Conservation (phyloP, 2,113 vertebrate species). For the Todiramphus chloris region DNA sequence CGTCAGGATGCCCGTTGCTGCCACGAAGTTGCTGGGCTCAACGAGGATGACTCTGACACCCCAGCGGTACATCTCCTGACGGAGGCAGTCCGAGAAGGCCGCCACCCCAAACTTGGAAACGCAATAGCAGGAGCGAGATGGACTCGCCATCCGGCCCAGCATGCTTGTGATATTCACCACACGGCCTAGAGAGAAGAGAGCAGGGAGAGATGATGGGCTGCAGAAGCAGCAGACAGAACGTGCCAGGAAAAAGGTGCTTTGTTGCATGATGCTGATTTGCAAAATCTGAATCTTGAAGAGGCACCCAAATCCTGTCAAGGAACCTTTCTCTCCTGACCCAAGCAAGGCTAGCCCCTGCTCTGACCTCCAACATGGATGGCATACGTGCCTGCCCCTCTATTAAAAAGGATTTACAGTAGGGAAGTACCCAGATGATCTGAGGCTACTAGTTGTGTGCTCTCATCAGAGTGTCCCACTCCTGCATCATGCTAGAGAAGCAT, state of each 20-base stretch:
- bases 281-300: not conserved
- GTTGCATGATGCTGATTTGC: not conserved
- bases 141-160: conserved; percentile 79
- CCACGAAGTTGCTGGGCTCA: conserved; percentile 85
- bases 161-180: conserved; percentile 87
- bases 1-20: conserved; percentile 81
- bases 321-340: not conserved
- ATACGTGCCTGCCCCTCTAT: not conserved
- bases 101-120: conserved; percentile 87
- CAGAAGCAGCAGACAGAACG: not conserved
- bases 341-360: not conserved
- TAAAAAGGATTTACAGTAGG: not conserved
- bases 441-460: not conserved
- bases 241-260: not conserved
- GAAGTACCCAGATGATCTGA: not conserved
- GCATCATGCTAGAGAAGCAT: not conserved
- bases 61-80: conserved; percentile 89
- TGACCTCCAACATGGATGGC: not conserved
- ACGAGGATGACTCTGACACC: conserved; percentile 81
- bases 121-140: conserved; percentile 82
- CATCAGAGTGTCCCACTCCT: not conserved
- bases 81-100: conserved; percentile 86
- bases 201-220: not conserved
- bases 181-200: conserved; percentile 71
- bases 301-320: not conserved